These are phyloP conservation scores for human (Homo sapiens) DNA, from an alignment of 2,113 vertebrate species.

Conservation along the genomic window GRCh38 chr22:41328501-41329000, in stretches of 20 bases:
- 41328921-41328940: no score
- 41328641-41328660: background rate
- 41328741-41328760: rapidly evolving
- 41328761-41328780: background rate
- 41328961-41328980: no score
- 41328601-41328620: background rate
- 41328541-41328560: background rate
- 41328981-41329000: no score
- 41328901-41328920: no score
- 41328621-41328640: background rate
- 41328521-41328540: background rate
- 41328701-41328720: background rate
- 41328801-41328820: background rate
- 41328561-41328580: background rate
- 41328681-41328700: background rate
- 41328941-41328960: no score
- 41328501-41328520: rapidly evolving
- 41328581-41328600: background rate
- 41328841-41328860: background rate
- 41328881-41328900: background rate
- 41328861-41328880: background rate
- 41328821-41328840: background rate
- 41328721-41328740: background rate
- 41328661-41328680: rapidly evolving
- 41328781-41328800: background rate